Percentiles rank a stretch among this genome's conserved stretches.
These are phyloP conservation scores for Graphium colonna DNA, from an alignment of 2,888 invertebrate genomes.

Conservation along the genomic window DNA sequence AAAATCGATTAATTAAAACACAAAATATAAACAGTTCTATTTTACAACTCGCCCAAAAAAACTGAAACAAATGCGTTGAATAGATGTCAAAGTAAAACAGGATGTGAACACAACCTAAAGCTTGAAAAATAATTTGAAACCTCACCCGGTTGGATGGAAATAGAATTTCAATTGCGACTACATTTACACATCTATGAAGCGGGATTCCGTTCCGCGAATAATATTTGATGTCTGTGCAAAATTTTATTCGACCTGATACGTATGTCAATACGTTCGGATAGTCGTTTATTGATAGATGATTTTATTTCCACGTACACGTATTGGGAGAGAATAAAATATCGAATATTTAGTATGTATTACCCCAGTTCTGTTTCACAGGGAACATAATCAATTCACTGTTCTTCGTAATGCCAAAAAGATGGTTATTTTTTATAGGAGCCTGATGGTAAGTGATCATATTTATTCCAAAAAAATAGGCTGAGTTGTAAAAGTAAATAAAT, in stretches of 20 bases:
- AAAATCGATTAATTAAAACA: no score
- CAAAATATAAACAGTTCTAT: neutral
- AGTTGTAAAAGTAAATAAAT: no score
- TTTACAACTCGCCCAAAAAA: neutral
- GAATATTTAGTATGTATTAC: no score
- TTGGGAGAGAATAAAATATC: no score
- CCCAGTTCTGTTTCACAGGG: no score
- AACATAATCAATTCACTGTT: no score
- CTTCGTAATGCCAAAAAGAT: no score
- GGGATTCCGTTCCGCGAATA: constrained; percentile 17
- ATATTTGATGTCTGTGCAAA: constrained; percentile 20
- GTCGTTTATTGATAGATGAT: constrained; percentile 8
- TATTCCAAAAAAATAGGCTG: no score
- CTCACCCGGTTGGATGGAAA: constrained; percentile 21
- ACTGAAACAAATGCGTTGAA: no score
- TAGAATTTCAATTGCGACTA: constrained; percentile 24
- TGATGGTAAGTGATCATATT: no score
- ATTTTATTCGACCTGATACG: constrained; percentile 21
- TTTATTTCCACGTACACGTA: constrained; percentile 6
- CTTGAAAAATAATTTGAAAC: constrained; percentile 19
- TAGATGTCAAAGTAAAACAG: neutral
- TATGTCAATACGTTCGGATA: constrained; percentile 10
- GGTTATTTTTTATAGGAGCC: no score
- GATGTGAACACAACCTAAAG: constrained; percentile 19
- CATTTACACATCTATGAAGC: constrained; percentile 24